Percentiles rank a stretch among this genome's conserved stretches.
phyloP scores from a whole-genome alignment of 1,140 invertebrate genomes.

The Tribolium castaneum region DNA sequence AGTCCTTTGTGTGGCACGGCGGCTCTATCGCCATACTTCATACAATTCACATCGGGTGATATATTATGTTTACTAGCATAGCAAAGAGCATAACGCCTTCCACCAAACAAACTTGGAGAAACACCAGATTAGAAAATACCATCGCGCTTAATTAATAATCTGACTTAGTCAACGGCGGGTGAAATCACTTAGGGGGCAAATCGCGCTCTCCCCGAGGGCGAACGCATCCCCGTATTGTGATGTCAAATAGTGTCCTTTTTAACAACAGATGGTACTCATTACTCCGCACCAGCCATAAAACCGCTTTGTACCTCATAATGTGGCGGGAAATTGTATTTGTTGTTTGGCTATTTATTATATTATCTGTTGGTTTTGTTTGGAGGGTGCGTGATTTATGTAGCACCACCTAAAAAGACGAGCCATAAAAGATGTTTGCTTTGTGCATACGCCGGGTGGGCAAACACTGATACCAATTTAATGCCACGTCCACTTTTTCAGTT shows the following conservation, averaged over 20 bases:
- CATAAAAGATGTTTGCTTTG: conserved; percentile 49
- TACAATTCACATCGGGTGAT: conserved; percentile 44
- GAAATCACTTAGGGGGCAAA: conserved; percentile 2
- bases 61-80: conserved; percentile 30
- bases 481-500: conserved; percentile 11
- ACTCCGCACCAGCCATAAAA: conserved; percentile 51
- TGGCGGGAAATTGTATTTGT: conserved; percentile 61
- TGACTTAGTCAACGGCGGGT: background rate
- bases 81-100: background rate
- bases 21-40: conserved; percentile 36
- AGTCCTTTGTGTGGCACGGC: conserved; percentile 39
- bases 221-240: conserved; percentile 36
- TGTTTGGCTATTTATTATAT: conserved; percentile 60
- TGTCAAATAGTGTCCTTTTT: conserved; percentile 53
- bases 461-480: conserved; percentile 26
- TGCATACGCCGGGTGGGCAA: conserved; percentile 41
- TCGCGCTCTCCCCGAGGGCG: conserved; percentile 8
- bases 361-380: conserved; percentile 55
- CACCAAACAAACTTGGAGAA: background rate
- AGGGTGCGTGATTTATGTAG: conserved; percentile 55
- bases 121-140: background rate
- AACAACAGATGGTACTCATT: conserved; percentile 62
- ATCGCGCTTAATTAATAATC: background rate
- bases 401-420: conserved; percentile 40
- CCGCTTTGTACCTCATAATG: conserved; percentile 58